Evolutionary conservation across 64 coral and sea anemone species (phyloP).

Genomic region (Montipora sp.): DNA sequence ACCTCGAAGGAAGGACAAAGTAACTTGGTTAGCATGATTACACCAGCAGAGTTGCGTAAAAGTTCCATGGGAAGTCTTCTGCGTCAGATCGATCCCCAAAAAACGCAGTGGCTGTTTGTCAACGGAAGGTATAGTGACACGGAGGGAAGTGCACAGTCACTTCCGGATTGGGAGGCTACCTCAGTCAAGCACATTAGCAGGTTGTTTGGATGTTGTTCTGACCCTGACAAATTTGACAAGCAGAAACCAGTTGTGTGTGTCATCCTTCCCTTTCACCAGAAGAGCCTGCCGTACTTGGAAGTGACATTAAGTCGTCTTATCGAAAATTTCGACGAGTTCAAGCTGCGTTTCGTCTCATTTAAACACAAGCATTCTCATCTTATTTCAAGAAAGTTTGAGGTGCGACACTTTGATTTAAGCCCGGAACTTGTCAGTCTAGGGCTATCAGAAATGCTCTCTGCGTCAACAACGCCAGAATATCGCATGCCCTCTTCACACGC

Average conservation of each 20-base stretch:
- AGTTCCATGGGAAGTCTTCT: no score
- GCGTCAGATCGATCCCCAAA: no score
- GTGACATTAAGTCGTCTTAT: constrained; percentile 56
- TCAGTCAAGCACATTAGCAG: constrained; percentile 63
- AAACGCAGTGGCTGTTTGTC: constrained; percentile 70
- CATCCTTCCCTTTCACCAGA: constrained; percentile 56
- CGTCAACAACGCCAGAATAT: not conserved
- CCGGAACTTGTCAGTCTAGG: constrained; percentile 47
- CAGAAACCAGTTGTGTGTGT: constrained; percentile 71
- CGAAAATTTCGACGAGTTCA: constrained; percentile 80
- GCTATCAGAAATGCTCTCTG: constrained; percentile 36
- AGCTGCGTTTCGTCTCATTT: constrained; percentile 25
- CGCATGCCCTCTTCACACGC: no score
- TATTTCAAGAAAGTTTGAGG: not conserved
- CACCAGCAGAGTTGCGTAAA: constrained; percentile 42
- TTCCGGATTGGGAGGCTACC: constrained; percentile 63
- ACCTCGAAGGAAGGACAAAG: constrained; percentile 13
- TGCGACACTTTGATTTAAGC: constrained; percentile 38
- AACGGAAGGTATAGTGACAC: constrained; percentile 76
- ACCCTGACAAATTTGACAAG: constrained; percentile 82
- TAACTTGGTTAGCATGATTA: constrained; percentile 49
- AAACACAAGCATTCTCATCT: constrained; percentile 17
- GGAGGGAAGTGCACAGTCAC: constrained; percentile 19
- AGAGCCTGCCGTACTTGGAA: constrained; percentile 42
- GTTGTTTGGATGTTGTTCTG: constrained; percentile 77